Evolutionary conservation across 30 jellyfish, hydroid and myxozoan genomes (phyloP).

Genomic region (Chrysaora quinquecirrha): DNA sequence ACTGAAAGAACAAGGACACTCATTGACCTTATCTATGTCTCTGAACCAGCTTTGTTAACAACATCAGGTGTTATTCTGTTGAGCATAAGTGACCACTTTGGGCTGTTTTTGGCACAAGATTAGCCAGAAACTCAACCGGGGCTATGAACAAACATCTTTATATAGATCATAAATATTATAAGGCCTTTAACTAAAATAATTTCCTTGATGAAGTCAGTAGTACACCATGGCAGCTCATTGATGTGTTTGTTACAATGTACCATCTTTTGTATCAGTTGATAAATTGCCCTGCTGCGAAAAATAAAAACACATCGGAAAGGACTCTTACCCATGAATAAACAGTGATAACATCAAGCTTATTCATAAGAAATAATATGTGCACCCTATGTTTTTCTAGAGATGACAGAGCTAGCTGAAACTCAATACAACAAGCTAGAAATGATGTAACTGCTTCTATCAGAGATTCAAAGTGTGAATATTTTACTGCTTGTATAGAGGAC

Average conservation of each 20-base stretch:
- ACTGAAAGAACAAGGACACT: background rate
- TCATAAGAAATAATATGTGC: background rate
- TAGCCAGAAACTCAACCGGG: background rate
- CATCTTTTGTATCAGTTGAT: background rate
- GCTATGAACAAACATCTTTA: background rate
- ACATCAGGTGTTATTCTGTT: background rate
- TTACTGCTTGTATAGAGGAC: background rate
- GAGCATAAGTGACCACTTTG: background rate
- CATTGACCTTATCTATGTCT: background rate
- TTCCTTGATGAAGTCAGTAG: background rate
- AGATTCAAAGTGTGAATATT: background rate
- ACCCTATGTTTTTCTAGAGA: background rate
- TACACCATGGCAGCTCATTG: background rate
- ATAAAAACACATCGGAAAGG: background rate
- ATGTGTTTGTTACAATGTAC: background rate
- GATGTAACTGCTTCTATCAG: background rate
- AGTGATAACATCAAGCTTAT: background rate
- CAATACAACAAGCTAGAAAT: too few species aligned
- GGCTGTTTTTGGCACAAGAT: background rate
- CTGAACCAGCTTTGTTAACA: background rate
- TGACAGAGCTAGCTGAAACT: background rate
- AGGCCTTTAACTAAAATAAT: background rate
- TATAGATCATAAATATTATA: background rate
- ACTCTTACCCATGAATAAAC: background rate
- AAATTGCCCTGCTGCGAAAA: background rate